Evolutionary conservation across 2,888 invertebrate species (phyloP), one percentile per base, ranked within the genome.

Genomic region (Pristionchus japonicus): DNA sequence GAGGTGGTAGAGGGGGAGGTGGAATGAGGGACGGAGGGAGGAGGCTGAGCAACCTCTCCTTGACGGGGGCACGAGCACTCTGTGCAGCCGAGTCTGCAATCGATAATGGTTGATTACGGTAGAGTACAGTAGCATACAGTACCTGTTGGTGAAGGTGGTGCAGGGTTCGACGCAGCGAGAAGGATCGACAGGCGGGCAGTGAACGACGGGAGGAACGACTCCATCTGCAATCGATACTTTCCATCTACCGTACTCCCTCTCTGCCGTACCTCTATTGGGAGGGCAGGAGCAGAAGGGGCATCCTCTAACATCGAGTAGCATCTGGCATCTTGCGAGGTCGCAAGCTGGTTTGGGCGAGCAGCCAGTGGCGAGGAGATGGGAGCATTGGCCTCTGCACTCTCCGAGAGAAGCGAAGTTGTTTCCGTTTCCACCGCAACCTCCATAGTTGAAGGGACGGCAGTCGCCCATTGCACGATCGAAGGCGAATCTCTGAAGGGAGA

Each of bases 251-350:
- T 70, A 70, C 37, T 57, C 70, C 20, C 31, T 6, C 6, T 31
- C 64, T 70, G 37, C 49, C 40, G 89, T 88, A 47, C 87, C 57
- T 43, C 43, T 43, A 52, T 47, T 90, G 47, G 94, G 93, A 11
- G 93, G 92, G 87, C 94, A 94, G 70, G 90, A 92, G 90, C 94
- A 94, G 92, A 93, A 92, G 49, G 92, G 91, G 83, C 94, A 94
- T 86, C 94, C 94, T 70, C 90, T 89, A 17, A 90, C 89, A 89
- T 94, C 93, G 64, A 92, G 92, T 57, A 94, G 92, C 67, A 93
- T 88, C 88, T 94, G 93, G 87, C 94, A 94, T 31, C 93, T 90
- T 13, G 89, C 61, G n/a, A 91, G 85, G 88, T 94, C 94, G 86
- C 94, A 94, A 3, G 90, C 89, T n/a, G 93, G 92, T 9, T 87